A percentile compares a stretch with the other conserved stretches of the same genome.
Evolutionary conservation across 2,113 vertebrate species (phyloP).

Genomic region (Scopus umbretta): DNA sequence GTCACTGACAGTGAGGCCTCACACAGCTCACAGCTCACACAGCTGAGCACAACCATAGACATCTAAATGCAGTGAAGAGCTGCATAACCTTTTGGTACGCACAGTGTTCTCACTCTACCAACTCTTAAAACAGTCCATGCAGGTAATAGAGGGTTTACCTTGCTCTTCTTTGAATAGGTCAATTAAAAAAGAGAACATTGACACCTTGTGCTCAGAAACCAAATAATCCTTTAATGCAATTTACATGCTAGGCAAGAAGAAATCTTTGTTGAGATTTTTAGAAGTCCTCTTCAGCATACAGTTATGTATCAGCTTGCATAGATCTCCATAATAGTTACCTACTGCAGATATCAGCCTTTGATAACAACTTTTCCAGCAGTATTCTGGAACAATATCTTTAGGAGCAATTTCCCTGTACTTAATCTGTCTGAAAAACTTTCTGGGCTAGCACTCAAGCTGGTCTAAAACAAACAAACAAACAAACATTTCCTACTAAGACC

Average conservation of each 20-base stretch:
- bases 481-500: neutral
- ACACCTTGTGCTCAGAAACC: neutral
- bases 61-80: too few species aligned
- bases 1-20: neutral
- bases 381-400: neutral
- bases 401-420: neutral
- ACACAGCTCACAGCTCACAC: too few species aligned
- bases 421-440: neutral
- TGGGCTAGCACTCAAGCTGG: neutral
- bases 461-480: neutral
- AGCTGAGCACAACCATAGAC: neutral
- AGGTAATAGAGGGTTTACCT: neutral
- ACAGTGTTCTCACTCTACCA: neutral
- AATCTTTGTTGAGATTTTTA: neutral
- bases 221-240: neutral
- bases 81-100: neutral
- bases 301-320: neutral
- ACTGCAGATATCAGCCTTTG: neutral
- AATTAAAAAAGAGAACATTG: neutral
- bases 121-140: neutral
- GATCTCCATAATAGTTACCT: neutral
- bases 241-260: neutral
- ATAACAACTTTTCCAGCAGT: neutral
- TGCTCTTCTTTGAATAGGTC: neutral
- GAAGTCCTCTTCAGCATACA: neutral